phyloP scores from a whole-genome alignment of 2,113 vertebrate genomes.

The Ploceus nigricollis region DNA sequence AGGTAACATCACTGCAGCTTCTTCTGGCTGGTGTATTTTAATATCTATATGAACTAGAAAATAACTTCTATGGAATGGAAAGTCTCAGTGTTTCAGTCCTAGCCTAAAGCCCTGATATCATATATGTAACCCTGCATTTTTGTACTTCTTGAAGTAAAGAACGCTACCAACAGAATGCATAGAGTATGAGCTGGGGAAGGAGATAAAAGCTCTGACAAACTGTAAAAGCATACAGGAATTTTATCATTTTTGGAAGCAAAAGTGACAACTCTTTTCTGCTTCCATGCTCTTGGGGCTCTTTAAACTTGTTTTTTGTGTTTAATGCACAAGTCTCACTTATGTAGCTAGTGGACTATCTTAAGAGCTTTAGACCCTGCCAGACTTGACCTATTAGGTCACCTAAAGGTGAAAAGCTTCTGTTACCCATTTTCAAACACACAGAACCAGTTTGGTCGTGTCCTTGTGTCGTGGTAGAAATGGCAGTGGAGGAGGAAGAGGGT shows the following conservation, averaged over 20 bases:
- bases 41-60: neutral
- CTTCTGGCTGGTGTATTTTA: neutral
- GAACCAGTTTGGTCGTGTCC: neutral
- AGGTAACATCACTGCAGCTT: neutral
- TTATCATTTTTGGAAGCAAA: neutral
- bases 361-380: neutral
- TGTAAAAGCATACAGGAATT: neutral
- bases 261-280: neutral
- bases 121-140: neutral
- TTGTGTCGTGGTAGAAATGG: neutral
- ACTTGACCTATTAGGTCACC: neutral
- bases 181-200: neutral
- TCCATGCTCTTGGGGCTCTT: neutral
- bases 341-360: neutral
- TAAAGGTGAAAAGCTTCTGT: neutral
- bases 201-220: neutral
- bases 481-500: neutral
- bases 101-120: neutral
- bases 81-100: neutral
- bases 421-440: neutral
- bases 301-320: neutral
- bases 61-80: neutral
- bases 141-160: neutral
- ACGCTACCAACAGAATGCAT: neutral
- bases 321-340: neutral